Percentiles rank a stretch among this genome's conserved stretches.
These are phyloP conservation scores for Homarus gammarus DNA, from an alignment of 2,888 invertebrate species.

Conservation along the genomic window DNA sequence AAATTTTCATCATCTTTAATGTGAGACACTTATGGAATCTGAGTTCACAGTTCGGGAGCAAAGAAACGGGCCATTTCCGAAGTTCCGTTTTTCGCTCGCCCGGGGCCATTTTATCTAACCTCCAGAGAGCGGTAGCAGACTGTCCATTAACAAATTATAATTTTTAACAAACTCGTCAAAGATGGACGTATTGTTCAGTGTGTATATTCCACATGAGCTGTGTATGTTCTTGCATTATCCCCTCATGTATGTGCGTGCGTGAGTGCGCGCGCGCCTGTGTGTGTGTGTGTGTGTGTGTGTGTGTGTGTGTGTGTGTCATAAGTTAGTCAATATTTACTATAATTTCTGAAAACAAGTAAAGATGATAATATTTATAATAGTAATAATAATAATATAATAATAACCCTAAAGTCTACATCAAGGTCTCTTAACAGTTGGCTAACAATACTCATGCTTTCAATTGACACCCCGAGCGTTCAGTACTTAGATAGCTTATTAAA, in stretches of 20 bases:
- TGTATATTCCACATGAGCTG: neutral
- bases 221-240: too few species aligned
- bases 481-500: neutral
- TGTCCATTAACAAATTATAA: slow-evolving; percentile 11
- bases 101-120: neutral
- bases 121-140: neutral
- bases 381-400: neutral
- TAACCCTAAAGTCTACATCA: neutral
- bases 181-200: neutral
- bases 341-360: neutral
- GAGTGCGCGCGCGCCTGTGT: neutral
- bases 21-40: neutral
- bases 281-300: neutral
- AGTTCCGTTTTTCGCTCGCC: neutral
- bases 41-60: neutral
- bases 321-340: neutral
- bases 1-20: neutral
- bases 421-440: too few species aligned
- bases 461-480: too few species aligned
- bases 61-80: neutral
- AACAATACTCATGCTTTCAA: too few species aligned
- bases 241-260: neutral
- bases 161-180: neutral
- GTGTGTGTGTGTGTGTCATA: neutral
- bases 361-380: neutral